Base-by-base conservation (phyloP, 1,140 invertebrate genomes). In the Akabosia matsudoensis region DNA sequence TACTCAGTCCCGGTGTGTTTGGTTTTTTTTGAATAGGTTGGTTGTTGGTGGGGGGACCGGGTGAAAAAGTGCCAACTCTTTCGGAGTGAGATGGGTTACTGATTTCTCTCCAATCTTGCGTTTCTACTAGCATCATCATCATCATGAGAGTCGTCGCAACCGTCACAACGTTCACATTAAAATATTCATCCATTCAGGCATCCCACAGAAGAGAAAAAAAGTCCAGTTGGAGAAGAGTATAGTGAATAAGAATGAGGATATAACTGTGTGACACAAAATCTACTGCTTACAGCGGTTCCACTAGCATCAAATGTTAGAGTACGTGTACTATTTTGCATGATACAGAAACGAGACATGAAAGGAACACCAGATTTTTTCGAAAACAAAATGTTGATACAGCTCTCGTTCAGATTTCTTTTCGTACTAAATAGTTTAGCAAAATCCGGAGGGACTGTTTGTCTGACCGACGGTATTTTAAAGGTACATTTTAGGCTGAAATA, bases 31-130 rank as follows among this genome's bases (percentile, higher is more conserved):
- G 10, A n/a, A n/a, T 51, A 51, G n/a, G 24, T 61, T 61, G 10
- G 54, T 56, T 24, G 54, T 67, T 67, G 7, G 28, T 28, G 61
- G 54, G 61, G 61, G 61, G 31, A 24, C 61, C 26, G 61, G 61
- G 54, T 61, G 61, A 28, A 28, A 67, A 67, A 67, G 61, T 67
- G 61, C 61, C 61, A 67, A 67, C 61, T 67, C 61, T 67, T 67
- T 28, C 28, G 61, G 61, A 67, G 61, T 67, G 61, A 67, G 61
- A 67, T 31, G 61, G 61, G 61, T 67, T 67, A 67, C 61, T 67
- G 61, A 67, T 67, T 67, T 67, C 61, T 22, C 22, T 67, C 61
- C 30, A 24, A 56, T 56, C 22, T 56, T 56, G 13, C 10, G 10
- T 56, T 56, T 56, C 22, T 56, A 56, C 54, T 22, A 56, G 24